Percentiles rank a stretch among this genome's conserved stretches.
Evolutionary conservation across 2,113 vertebrate species (phyloP).

Genomic region (Istiophorus platypterus): DNA sequence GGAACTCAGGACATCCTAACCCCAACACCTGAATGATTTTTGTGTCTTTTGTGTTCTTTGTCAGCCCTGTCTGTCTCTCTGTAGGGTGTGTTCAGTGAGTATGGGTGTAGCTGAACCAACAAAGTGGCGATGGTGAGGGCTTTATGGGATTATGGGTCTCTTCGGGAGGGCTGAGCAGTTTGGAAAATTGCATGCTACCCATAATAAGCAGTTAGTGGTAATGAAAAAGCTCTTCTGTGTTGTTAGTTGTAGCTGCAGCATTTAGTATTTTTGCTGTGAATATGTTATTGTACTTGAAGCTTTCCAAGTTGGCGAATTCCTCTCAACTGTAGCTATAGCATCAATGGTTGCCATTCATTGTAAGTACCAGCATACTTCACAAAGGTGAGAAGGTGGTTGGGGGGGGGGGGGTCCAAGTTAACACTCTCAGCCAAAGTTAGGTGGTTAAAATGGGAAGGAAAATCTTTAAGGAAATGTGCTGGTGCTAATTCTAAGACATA

Average conservation of each 20-base stretch:
- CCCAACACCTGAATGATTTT: constrained; percentile 41
- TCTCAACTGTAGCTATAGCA: not conserved
- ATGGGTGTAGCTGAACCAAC: constrained; percentile 68
- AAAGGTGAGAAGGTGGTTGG: not conserved
- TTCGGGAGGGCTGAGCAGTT: constrained; percentile 57
- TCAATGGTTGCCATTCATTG: constrained; percentile 28
- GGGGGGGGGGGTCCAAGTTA: not conserved
- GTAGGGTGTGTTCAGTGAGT: constrained; percentile 49
- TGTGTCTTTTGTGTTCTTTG: constrained; percentile 15
- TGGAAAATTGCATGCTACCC: constrained; percentile 59
- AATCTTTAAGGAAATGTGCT: not conserved
- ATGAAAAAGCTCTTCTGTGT: constrained; percentile 58
- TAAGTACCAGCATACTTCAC: constrained; percentile 16
- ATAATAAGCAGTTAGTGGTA: constrained; percentile 68
- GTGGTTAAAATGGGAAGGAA: not conserved
- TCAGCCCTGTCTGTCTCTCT: constrained; percentile 25
- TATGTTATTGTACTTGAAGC: constrained; percentile 46
- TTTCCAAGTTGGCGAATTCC: not conserved
- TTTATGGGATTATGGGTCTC: constrained; percentile 66
- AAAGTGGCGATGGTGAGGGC: constrained; percentile 60
- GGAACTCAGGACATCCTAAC: constrained; percentile 13
- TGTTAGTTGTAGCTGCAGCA: constrained; percentile 38
- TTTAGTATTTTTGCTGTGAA: constrained; percentile 45
- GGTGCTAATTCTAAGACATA: not conserved
- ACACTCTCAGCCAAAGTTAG: not conserved